Percentiles rank a stretch among this genome's conserved stretches.
Evolutionary conservation across 2,888 invertebrate species (phyloP).

Genomic region (Alloscopus bannaensis): DNA sequence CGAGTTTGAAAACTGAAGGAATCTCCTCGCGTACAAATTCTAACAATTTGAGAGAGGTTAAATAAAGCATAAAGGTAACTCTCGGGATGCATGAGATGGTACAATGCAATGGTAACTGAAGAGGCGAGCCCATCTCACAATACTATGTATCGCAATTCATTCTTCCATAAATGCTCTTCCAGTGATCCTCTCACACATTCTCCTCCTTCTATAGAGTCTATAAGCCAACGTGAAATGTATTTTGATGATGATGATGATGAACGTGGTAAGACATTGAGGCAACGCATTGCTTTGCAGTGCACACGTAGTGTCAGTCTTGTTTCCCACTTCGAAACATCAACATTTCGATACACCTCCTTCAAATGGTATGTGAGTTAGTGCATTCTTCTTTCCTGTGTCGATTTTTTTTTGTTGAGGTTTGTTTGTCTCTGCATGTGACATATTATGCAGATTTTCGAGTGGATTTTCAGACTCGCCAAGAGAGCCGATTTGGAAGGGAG

Average conservation of each 20-base stretch:
- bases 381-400: neutral
- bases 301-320: conserved; percentile 53
- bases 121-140: too few species aligned
- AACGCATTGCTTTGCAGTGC: too few species aligned
- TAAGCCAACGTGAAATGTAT: conserved; percentile 9
- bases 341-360: conserved; percentile 50
- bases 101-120: too few species aligned
- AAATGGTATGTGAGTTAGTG: conserved; percentile 4
- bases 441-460: too few species aligned
- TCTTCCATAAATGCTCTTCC: conserved; percentile 20
- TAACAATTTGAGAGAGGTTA: too few species aligned
- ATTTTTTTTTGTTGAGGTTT: neutral
- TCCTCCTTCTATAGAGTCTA: too few species aligned
- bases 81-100: neutral
- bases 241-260: neutral
- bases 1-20: too few species aligned
- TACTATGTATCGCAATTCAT: neutral
- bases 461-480: too few species aligned
- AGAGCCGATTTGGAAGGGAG: too few species aligned
- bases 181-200: neutral
- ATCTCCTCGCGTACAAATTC: conserved; percentile 34
- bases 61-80: neutral
- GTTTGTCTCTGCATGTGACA: too few species aligned
- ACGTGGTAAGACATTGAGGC: neutral
- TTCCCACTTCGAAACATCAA: conserved; percentile 62